Evolutionary conservation across 2,113 vertebrate species (phyloP), one percentile per base, ranked within the genome.

Genomic region (Microcebus tavaratra): DNA sequence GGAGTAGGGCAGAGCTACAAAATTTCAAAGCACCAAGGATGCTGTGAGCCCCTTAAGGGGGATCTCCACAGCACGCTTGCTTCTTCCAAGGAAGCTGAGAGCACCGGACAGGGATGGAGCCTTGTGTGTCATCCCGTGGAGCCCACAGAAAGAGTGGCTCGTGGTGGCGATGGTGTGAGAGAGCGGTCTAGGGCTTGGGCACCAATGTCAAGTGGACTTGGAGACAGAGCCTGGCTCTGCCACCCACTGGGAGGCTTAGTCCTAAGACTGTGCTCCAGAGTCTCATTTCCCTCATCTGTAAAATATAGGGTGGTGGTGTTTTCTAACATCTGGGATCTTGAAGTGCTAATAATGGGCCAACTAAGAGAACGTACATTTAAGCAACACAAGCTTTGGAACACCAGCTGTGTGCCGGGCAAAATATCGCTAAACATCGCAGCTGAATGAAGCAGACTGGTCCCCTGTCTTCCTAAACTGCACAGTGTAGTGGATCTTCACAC

Each of bases 361-460:
- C 61, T 13, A 27, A 63, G 61, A 63, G 10, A 63, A 63, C 25
- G 0, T 12, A 29, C 21, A 5, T 81, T 15, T 6, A 57, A 92
- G n/a, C 50, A n/a, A 25, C 31, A 5, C 36, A 36, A 2, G 25
- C 18, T 21, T 39, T 53, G 65, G 48, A 61, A 31, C 90, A 36
- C 14, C 18, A n/a, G 39, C 20, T 45, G 0, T 2, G 6, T 42
- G 45, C 68, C 67, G 18, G 39, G 59, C 3, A 7, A n/a, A 36
- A 12, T n/a, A n/a, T n/a, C 0, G 67, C 68, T 34, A 2, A 59
- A 42, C 50, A 10, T 6, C 0, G 3, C 4, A 4, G 31, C 55
- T 63, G 75, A 82, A 6, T 9, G 23, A 25, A 13, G 61, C 55
- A 42, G 70, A 4, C 29, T 6, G 78, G 42, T 8, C 34, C 48